These are phyloP conservation scores for Mimumesa dahlbomi DNA, from an alignment of 2,888 invertebrate genomes.

Conservation along the genomic window DNA sequence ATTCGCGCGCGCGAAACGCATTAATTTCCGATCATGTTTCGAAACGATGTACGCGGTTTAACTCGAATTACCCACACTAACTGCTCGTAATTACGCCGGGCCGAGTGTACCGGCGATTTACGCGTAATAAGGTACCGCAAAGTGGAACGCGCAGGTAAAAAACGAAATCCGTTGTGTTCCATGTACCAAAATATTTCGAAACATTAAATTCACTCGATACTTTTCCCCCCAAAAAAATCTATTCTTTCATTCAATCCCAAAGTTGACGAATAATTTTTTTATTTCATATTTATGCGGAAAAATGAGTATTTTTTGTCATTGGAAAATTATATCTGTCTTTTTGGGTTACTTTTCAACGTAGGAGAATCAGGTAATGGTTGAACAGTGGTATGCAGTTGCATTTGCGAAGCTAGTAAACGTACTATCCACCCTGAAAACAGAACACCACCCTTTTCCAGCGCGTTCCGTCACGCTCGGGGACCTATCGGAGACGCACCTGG, in stretches of 20 bases:
- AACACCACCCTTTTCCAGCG: slow-evolving; percentile 61
- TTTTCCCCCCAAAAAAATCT: background rate
- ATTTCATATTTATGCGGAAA: too few relatives aligned
- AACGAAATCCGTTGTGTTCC: background rate
- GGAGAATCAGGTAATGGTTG: slow-evolving; percentile 3
- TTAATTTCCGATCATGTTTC: slow-evolving; percentile 32
- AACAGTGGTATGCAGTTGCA: slow-evolving; percentile 20
- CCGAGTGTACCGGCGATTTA: slow-evolving; percentile 6
- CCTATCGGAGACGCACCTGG: slow-evolving; percentile 76
- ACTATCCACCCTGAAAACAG: slow-evolving; percentile 66
- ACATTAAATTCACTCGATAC: too few relatives aligned
- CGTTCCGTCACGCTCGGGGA: slow-evolving; percentile 68
- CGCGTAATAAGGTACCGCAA: background rate
- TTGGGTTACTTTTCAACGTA: background rate
- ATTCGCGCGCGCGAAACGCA: slow-evolving; percentile 2
- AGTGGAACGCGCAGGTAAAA: slow-evolving; percentile 4
- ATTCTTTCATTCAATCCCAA: too few relatives aligned
- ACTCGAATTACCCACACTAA: slow-evolving; percentile 29
- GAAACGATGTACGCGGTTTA: slow-evolving; percentile 10
- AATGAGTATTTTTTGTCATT: too few relatives aligned
- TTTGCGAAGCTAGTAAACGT: slow-evolving; percentile 15
- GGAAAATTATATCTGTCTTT: too few relatives aligned
- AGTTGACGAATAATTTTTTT: too few relatives aligned
- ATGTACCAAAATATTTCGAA: slow-evolving; percentile 3
- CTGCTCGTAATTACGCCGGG: slow-evolving; percentile 31